Evolutionary conservation across 1,140 invertebrate genomes (phyloP).

Genomic region (Odontomachus brunneus): DNA sequence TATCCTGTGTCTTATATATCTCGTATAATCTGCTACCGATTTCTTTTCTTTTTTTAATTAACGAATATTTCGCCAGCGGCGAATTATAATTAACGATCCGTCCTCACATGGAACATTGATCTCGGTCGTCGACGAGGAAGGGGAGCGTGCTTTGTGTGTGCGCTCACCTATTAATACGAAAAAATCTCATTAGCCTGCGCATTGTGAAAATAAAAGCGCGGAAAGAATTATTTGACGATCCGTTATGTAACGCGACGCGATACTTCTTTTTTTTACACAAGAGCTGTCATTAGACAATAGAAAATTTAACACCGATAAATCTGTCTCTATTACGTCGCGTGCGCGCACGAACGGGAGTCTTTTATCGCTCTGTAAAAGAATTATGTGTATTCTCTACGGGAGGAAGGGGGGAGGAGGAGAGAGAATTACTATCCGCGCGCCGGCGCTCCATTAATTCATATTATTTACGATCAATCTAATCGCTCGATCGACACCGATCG

Average conservation of each 20-base stretch:
- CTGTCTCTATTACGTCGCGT: not conserved
- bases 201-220: constrained; percentile 4
- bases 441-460: constrained; percentile 8
- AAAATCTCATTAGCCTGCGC: constrained; percentile 1
- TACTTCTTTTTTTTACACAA: not conserved
- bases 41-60: not conserved
- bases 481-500: too few species aligned
- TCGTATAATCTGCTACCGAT: not conserved
- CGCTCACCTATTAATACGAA: not conserved
- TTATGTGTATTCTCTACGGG: not conserved
- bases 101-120: not conserved
- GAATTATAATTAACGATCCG: constrained; percentile 12
- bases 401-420: too few species aligned
- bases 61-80: not conserved
- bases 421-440: too few species aligned
- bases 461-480: not conserved
- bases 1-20: not conserved
- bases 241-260: not conserved
- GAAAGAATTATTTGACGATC: not conserved
- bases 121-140: too few species aligned
- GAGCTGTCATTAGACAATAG: not conserved
- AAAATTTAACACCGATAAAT: not conserved
- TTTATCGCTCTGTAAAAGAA: not conserved
- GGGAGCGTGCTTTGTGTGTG: not conserved
- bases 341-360: too few species aligned